Percentiles rank a stretch among this genome's conserved stretches.
Conservation (phyloP, 1,140 invertebrate genomes). For the Ladona fulva region DNA sequence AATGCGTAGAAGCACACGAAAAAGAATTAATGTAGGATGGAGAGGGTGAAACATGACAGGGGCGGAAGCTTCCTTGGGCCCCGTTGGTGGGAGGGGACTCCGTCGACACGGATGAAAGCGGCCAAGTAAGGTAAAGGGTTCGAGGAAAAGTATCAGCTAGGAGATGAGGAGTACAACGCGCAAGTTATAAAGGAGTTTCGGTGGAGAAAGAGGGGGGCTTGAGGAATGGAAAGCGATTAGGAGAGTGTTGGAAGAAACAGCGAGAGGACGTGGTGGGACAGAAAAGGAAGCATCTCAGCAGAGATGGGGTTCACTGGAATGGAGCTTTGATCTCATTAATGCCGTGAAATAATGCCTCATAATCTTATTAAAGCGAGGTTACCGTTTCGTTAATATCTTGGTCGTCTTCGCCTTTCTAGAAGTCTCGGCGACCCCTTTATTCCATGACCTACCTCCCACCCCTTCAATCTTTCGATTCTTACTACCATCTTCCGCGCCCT, state of each 20-base stretch:
- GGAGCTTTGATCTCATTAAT: slow-evolving; percentile 9
- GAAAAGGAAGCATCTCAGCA: background rate
- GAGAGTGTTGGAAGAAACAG: background rate
- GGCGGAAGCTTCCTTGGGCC: background rate
- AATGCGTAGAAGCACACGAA: too few relatives aligned
- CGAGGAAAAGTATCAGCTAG: background rate
- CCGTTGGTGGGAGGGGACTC: background rate
- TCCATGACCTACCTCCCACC: background rate
- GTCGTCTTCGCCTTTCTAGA: background rate
- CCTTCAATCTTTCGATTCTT: background rate
- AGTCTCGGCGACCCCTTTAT: background rate
- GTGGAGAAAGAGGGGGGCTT: background rate
- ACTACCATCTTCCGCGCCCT: background rate
- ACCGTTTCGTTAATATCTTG: slow-evolving; percentile 5
- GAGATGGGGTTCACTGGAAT: background rate
- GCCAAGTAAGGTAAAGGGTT: too few relatives aligned
- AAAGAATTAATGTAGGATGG: background rate
- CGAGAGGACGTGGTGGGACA: background rate
- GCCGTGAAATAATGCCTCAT: background rate
- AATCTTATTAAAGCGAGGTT: slow-evolving; percentile 10
- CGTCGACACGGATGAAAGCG: background rate
- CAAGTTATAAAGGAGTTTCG: slow-evolving; percentile 10
- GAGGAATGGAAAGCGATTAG: slow-evolving; percentile 7
- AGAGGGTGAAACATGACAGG: background rate
- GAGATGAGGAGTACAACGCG: background rate